Evolutionary conservation across 2,888 invertebrate species (phyloP), one percentile per base, ranked within the genome.

Genomic region (Brachyopa scutellaris): DNA sequence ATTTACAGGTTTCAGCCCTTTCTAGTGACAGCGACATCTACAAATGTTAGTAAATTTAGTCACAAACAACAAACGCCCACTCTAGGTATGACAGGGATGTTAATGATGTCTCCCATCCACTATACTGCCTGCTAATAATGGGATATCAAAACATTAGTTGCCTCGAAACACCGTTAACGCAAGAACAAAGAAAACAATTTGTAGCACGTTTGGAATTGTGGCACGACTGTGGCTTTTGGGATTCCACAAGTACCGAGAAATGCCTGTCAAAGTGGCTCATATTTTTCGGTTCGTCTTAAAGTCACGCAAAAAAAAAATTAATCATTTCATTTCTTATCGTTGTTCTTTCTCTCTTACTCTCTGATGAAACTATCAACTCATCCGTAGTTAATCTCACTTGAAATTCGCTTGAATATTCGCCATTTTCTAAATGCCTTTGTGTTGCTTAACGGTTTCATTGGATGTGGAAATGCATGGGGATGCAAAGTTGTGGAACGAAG

Each of bases 91-190:
- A 66, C 73, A 61, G 31, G 51, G 59, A 66, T 78, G 78, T 57
- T 78, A 66, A 78, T 72, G 72, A 64, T 64, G 64, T n/a, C 62
- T n/a, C n/a, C n/a, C n/a, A n/a, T n/a, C n/a, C n/a, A n/a, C 47
- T 49, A 51, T 9, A n/a, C 15, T 26, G 9, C 21, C 33, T 19
- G 15, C 11, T 19, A 61, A 11, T 49, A 51, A 55, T 67, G 57
- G 36, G 51, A 59, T 70, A 49, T 72, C 49, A 70, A 59, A 64
- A 19, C 59, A 66, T 66, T 59, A 64, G 33, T 70, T 57, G 5
- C 33, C 36, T 57, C 36, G 11, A 49, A 45, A 33, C 13, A 55
- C 38, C 36, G 11, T 11, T 29, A n/a, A n/a, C 9, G 1, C 8
- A 31, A 15, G n/a, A 17, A 17, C 7, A 13, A 23, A 45, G 15